Percentiles rank a stretch among this genome's conserved stretches.
Evolutionary conservation across 1,140 invertebrate species (phyloP).

Genomic region (Marisa cornuarietis): DNA sequence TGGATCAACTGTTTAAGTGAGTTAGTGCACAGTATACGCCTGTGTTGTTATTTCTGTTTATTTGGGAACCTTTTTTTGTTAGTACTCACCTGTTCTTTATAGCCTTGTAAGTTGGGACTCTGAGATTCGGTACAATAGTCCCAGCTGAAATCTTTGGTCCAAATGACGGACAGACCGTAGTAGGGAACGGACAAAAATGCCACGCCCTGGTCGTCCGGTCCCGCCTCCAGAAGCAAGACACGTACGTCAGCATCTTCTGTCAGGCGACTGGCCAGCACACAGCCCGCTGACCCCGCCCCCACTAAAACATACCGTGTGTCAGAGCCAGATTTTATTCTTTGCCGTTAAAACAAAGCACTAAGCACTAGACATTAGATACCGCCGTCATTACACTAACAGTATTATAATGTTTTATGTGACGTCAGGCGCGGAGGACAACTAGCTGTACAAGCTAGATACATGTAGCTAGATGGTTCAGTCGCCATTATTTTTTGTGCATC

Average conservation of each 20-base stretch:
- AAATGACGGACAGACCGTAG: neutral
- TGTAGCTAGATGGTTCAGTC: no score
- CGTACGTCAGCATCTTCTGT: slow-evolving; percentile 21
- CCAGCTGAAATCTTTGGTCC: neutral
- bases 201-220: slow-evolving; percentile 18
- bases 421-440: no score
- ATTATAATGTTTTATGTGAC: no score
- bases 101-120: neutral
- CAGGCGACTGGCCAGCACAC: slow-evolving; percentile 28
- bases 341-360: no score
- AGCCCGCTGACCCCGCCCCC: slow-evolving; percentile 30
- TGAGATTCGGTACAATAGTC: neutral
- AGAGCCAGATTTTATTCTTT: no score
- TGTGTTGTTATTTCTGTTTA: no score
- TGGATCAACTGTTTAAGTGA: neutral
- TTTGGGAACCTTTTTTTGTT: neutral
- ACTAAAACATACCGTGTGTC: slow-evolving; percentile 4
- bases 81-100: neutral
- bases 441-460: no score
- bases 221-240: slow-evolving; percentile 28
- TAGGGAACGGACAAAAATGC: neutral
- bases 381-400: no score
- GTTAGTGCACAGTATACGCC: neutral
- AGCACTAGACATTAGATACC: no score
- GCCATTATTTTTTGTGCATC: no score